Evolutionary conservation across 2,113 vertebrate genomes (phyloP).

Genomic region (Cynopterus brachyotis): DNA sequence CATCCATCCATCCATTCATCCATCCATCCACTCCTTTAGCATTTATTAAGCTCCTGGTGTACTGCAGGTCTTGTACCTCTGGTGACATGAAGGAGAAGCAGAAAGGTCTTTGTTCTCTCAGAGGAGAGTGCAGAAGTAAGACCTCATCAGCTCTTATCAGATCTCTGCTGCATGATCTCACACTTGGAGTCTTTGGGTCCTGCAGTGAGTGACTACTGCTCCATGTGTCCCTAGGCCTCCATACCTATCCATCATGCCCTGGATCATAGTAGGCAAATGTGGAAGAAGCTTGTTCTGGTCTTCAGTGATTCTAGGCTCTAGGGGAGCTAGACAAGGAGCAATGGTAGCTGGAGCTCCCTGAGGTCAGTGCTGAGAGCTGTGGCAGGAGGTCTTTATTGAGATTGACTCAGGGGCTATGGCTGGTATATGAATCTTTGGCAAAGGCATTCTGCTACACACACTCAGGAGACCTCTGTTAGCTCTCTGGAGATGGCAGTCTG

Average conservation of each 20-base stretch:
- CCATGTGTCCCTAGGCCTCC: neutral
- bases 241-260: neutral
- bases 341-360: neutral
- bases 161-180: neutral
- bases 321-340: neutral
- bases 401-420: neutral
- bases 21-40: neutral
- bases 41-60: neutral
- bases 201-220: neutral
- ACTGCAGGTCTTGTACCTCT: neutral
- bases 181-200: neutral
- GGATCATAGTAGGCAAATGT: neutral
- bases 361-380: neutral
- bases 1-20: no score
- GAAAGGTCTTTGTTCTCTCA: neutral
- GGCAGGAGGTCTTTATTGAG: neutral
- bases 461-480: neutral
- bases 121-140: neutral
- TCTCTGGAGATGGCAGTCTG: neutral
- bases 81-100: neutral
- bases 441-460: neutral
- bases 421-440: neutral
- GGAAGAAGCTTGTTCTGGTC: neutral
- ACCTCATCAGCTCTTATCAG: neutral
- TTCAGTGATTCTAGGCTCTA: neutral